Evolutionary conservation across 1,140 invertebrate genomes (phyloP).

Genomic region (Drosophila navojoa): DNA sequence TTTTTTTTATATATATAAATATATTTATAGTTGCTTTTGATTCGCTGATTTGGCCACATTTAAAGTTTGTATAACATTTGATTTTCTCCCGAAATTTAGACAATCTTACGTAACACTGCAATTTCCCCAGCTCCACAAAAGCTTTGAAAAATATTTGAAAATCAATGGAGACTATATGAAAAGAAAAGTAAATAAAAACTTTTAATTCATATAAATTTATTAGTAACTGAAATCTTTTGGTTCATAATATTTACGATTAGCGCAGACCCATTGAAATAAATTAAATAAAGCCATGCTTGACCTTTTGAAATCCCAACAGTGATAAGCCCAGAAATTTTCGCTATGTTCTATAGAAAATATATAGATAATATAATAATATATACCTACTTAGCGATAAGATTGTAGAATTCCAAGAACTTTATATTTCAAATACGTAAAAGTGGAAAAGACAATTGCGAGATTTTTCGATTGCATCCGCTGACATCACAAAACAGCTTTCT

Average conservation of each 20-base stretch:
- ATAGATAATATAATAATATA: background rate
- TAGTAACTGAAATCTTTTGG: background rate
- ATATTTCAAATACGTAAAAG: background rate
- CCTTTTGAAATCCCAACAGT: conserved; percentile 1
- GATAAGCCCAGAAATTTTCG: conserved; percentile 9
- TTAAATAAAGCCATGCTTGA: conserved; percentile 7
- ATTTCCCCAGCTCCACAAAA: background rate
- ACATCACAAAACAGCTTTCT: conserved; percentile 7
- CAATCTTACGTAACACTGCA: conserved; percentile 15
- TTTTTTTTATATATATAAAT: too few relatives aligned
- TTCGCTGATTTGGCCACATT: background rate
- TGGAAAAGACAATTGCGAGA: conserved; percentile 4
- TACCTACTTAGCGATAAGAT: background rate
- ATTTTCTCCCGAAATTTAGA: conserved; percentile 2
- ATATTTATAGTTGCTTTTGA: background rate
- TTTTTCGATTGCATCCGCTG: background rate
- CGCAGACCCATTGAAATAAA: background rate
- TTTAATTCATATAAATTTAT: too few relatives aligned
- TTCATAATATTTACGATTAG: background rate
- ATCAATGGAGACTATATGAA: background rate
- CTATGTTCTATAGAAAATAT: background rate
- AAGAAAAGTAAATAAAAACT: background rate
- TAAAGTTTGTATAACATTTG: conserved; percentile 5
- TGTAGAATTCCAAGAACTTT: background rate
- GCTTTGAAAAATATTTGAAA: background rate